phyloP scores from a whole-genome alignment of 1,140 invertebrate genomes.

The Dryas iulia region DNA sequence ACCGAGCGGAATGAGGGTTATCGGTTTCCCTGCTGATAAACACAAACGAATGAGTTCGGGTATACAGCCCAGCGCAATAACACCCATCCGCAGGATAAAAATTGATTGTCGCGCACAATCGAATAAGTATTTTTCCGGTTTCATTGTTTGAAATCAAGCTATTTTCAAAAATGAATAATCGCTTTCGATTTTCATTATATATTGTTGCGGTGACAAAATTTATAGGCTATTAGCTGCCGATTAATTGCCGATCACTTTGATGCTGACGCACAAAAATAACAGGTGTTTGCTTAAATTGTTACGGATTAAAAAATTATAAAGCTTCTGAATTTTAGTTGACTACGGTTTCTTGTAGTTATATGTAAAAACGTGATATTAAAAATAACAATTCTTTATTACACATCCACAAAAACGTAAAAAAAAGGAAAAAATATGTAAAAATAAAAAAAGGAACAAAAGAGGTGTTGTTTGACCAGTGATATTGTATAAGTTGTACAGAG shows the following conservation, averaged over 20 bases:
- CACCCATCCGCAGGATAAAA: conserved; percentile 57
- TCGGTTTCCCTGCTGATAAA: conserved; percentile 72
- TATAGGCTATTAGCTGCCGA: conserved; percentile 56
- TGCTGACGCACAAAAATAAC: conserved; percentile 13
- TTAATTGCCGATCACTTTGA: conserved; percentile 50
- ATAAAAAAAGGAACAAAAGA: too few relatives aligned
- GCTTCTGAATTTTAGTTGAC: not conserved
- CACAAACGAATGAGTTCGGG: conserved; percentile 66
- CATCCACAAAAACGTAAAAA: too few relatives aligned
- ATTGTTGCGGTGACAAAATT: conserved; percentile 59
- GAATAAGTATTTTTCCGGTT: conserved; percentile 46
- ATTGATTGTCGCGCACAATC: conserved; percentile 50
- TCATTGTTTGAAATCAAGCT: conserved; percentile 44
- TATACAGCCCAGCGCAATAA: conserved; percentile 59
- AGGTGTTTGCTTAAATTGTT: not conserved
- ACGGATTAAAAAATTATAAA: not conserved
- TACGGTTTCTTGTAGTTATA: not conserved
- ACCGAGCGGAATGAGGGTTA: conserved; percentile 71
- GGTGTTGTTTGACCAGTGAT: too few relatives aligned
- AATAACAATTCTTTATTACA: too few relatives aligned
- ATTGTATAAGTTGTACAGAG: not conserved
- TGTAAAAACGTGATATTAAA: too few relatives aligned
- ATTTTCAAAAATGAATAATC: conserved; percentile 51
- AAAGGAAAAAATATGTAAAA: too few relatives aligned
- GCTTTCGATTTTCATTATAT: conserved; percentile 58